These are phyloP conservation scores for Turritopsis dohrnii DNA, from an alignment of 30 jellyfish, hydroid and myxozoan genomes.

Conservation along the genomic window DNA sequence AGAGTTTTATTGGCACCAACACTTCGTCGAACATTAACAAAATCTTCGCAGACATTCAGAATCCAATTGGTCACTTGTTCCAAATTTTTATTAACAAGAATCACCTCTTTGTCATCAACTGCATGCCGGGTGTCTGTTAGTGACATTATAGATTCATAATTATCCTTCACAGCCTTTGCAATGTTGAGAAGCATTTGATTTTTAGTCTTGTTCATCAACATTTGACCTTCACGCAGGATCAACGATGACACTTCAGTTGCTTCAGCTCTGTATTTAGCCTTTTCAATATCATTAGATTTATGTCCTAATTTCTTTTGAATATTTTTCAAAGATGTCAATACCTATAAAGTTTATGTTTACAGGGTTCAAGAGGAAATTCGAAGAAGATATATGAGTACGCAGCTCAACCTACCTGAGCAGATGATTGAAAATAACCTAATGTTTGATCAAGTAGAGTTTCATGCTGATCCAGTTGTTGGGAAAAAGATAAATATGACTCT, in stretches of 20 bases:
- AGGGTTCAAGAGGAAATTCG: neutral
- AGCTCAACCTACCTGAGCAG: constrained; percentile 13
- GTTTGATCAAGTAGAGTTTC: constrained; percentile 60
- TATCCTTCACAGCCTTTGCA: constrained; percentile 51
- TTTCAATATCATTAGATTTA: constrained; percentile 49
- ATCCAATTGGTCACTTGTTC: constrained; percentile 85
- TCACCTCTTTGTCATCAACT: constrained; percentile 80
- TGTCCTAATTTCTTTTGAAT: constrained; percentile 51
- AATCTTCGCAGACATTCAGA: constrained; percentile 77
- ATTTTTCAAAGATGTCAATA: constrained; percentile 48
- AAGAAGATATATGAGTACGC: neutral
- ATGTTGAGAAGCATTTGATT: constrained; percentile 52
- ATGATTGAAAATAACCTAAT: constrained; percentile 33
- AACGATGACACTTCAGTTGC: constrained; percentile 87
- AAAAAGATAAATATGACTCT: constrained; percentile 55
- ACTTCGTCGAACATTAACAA: constrained; percentile 52
- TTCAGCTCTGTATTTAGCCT: constrained; percentile 51
- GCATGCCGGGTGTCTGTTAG: constrained; percentile 55
- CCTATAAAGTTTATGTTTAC: constrained; percentile 31
- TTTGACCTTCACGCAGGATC: constrained; percentile 78
- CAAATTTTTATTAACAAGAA: constrained; percentile 58
- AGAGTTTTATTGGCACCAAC: constrained; percentile 45
- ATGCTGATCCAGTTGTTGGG: constrained; percentile 64
- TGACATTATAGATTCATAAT: constrained; percentile 47
- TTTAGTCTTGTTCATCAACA: constrained; percentile 61